Evolutionary conservation across 2,113 vertebrate genomes (phyloP), one percentile per base, ranked within the genome.

Genomic region (Xiphophorus couchianus): DNA sequence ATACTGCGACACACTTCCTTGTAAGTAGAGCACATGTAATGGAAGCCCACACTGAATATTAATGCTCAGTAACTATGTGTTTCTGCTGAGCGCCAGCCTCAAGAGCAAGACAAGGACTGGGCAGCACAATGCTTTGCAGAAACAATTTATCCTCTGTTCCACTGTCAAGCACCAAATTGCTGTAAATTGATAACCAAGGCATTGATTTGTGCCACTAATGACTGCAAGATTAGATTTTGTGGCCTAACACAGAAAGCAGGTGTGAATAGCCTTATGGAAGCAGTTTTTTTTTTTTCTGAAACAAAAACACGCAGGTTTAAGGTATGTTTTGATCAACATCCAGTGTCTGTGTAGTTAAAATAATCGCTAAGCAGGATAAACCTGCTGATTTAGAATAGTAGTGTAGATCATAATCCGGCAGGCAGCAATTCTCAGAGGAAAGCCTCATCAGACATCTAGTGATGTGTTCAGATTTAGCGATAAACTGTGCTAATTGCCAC

Each of bases 401-500:
- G 60, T 69, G 73, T 58, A 71, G 74, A 76, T 85, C 44, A 60
- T 82, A 85, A 89, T 90, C 77, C 84, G 62, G 79, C 73, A 81
- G 89, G 73, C 73, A 78, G 81, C 74, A 51, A 82, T 65, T 87
- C 84, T 74, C 84, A 0, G 5, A 78, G 78, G 87, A 86, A 68
- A 67, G 74, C 80, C 80, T 90, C 78, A 88, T 90, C 89, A 91
- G 76, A 76, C 81, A 79, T 81, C 78, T 60, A 77, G 73, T 71
- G 75, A 87, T 83, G 85, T 89, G 81, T 82, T 73, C 65, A 80
- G 82, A 90, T 88, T 89, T 73, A 79, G 83, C 69, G 71, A 89
- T 90, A 90, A 93, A 79, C 76, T 74, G 67, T 84, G 75, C 77
- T 90, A 90, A 91, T 90, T 90, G 82, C 76, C 70, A 75, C 81